phyloP scores from a whole-genome alignment of 2,797 vertebrate species.

The Enteromius fasciolatus region DNA sequence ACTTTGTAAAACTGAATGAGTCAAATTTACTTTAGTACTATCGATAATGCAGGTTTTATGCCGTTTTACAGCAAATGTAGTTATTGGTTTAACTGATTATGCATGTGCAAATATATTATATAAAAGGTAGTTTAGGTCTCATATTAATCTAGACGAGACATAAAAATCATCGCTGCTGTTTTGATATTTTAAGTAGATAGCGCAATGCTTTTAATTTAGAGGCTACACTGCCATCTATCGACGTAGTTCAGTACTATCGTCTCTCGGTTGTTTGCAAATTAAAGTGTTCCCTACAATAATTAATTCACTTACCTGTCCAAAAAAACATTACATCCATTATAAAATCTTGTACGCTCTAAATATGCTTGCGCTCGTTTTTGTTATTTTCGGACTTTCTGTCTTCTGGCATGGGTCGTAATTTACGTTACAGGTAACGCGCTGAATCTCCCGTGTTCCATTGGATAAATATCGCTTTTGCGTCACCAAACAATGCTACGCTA shows the following conservation, averaged over 20 bases:
- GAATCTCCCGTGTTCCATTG: not conserved
- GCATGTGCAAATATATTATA: not conserved
- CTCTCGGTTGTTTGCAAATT: not conserved
- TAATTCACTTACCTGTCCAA: not conserved
- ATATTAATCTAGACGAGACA: not conserved
- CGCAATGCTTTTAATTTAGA: not conserved
- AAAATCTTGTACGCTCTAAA: not conserved
- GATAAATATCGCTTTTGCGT: not conserved
- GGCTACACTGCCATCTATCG: constrained; percentile 13
- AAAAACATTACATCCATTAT: not conserved
- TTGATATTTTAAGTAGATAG: not conserved
- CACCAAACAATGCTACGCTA: not conserved
- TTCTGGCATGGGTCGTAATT: not conserved
- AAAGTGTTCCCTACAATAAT: not conserved
- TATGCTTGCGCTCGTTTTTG: not conserved
- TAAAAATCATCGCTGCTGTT: not conserved
- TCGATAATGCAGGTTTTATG: not conserved
- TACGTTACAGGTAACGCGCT: not conserved
- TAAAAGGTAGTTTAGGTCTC: not conserved
- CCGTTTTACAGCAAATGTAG: not conserved
- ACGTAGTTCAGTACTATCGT: not conserved
- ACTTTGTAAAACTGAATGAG: not conserved
- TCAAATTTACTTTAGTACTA: not conserved
- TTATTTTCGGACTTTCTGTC: not conserved
- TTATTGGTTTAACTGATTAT: not conserved